Evolutionary conservation across 92 coral and sea anemone species (phyloP).

Genomic region (Actinostola sp.): DNA sequence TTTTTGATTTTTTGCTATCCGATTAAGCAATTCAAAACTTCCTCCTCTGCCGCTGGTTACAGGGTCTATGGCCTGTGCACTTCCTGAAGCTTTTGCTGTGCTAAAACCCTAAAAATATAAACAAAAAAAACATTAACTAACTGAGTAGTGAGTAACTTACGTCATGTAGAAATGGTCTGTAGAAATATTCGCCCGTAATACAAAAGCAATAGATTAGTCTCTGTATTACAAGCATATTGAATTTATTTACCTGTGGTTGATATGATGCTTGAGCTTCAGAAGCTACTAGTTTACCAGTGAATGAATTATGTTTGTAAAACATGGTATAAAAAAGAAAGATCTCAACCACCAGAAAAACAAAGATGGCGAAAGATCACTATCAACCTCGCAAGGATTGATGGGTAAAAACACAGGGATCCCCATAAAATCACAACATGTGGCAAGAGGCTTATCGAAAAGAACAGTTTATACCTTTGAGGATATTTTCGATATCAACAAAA

Average conservation of each 20-base stretch:
- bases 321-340: conserved; percentile 24
- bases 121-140: not conserved
- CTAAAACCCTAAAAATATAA: conserved; percentile 5
- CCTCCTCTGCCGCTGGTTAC: conserved; percentile 4
- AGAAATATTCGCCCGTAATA: not conserved
- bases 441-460: too few relatives aligned
- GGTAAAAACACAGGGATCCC: conserved; percentile 43
- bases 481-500: too few relatives aligned
- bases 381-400: conserved; percentile 2
- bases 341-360: not conserved
- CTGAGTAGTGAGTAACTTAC: too few relatives aligned
- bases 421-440: not conserved
- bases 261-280: conserved; percentile 88
- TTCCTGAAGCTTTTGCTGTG: not conserved
- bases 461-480: too few relatives aligned
- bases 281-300: conserved; percentile 77
- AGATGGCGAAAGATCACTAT: conserved; percentile 12
- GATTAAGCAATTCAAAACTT: conserved; percentile 5
- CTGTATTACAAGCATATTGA: not conserved
- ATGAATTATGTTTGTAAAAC: conserved; percentile 93
- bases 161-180: too few relatives aligned
- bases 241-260: conserved; percentile 84
- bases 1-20: conserved; percentile 11
- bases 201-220: not conserved
- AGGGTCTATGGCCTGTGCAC: conserved; percentile 1